Base-by-base conservation (phyloP, 2,113 vertebrate species). In the Osmerus eperlanus region DNA sequence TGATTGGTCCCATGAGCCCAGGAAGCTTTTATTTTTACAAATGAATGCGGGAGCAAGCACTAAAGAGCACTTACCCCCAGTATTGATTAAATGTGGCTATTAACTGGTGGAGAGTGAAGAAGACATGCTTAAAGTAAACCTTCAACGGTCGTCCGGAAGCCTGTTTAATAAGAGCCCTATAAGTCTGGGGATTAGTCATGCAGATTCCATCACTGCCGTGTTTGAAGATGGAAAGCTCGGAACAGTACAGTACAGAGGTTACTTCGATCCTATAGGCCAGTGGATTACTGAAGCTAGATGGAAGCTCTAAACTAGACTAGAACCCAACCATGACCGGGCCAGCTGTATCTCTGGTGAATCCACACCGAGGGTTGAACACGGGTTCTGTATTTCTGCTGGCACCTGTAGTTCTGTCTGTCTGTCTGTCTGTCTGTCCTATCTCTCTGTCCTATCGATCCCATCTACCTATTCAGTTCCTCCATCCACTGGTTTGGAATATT, bases 41-140 rank as follows among this genome's bases (percentile, higher is more conserved):
- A 90, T 72, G 86, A 84, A 83, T 51, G 54, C 68, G 77, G 70
- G 80, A 76, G 78, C 73, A 67, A 81, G 71, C 62, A 62, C 85
- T 89, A 86, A 86, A 82, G 89, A 86, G 79, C 86, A 78, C 81
- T 89, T 87, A 82, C 75, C 78, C 59, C 59, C 58, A 1, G 25
- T 87, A 90, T 90, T 89, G 90, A 92, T 90, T 87, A 87, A 86
- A 84, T 79, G 66, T 78, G 74, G 81, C 79, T 85, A 81, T 91
- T 87, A 85, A 83, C 78, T 74, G 15, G 72, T 75, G 56, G 70
- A 77, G 79, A 62, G 29, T 80, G 73, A 83, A 36, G 58, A 86
- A 85, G 85, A 83, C 19, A 19, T 87, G 80, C 69, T 70, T 72
- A 78, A 74, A 77, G 78, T 76, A 63, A 81, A 79, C 79, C 78